Evolutionary conservation across 2,888 invertebrate species (phyloP), one percentile per base, ranked within the genome.

Genomic region (Caenorhabditis wallacei): DNA sequence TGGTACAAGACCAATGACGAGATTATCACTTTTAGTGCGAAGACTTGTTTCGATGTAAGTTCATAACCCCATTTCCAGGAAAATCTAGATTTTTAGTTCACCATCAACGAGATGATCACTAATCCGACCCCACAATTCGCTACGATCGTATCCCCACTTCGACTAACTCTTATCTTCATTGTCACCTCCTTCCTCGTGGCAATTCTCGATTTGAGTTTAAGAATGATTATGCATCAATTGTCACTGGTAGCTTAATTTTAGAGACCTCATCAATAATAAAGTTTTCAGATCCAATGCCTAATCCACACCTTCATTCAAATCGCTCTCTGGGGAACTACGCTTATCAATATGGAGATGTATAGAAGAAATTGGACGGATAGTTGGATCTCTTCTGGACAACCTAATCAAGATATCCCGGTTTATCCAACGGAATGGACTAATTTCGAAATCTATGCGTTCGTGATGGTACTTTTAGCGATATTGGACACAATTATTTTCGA

Each of bases 41-140:
- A 68, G 40, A 74, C 72, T 5, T 80, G 80, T 53, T 80, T 80
- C 43, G 66, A 68, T 11, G 80, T 80, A 20, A 66, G 71, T 40
- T 8, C 30, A 30, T 30, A 30, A 5, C 30, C 30, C 8, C 4
- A 30, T 30, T 30, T 30, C 40, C 40, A 13, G n/a, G n/a, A n/a
- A n/a, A n/a, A n/a, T n/a, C 13, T 40, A 4, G 4, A 13, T 40
- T 40, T 76, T 43, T 46, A 78, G 70, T 78, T 70, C 37, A 22
- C 70, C 11, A 40, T 71, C 35, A 20, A 48, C 8, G 24, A 71
- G 2, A 79, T 79, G n/a, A 13, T 71, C 16, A 56, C 10, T 3
- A 13, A 24, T 16, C 22, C 56, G 5, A 43, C 20, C 2, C 22
- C 40, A 7, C 24, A 72, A 13, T 66, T 51, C 40, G 37, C 74